These are phyloP conservation scores for Acleris cristana DNA, from an alignment of 2,888 invertebrate species.

Conservation along the genomic window DNA sequence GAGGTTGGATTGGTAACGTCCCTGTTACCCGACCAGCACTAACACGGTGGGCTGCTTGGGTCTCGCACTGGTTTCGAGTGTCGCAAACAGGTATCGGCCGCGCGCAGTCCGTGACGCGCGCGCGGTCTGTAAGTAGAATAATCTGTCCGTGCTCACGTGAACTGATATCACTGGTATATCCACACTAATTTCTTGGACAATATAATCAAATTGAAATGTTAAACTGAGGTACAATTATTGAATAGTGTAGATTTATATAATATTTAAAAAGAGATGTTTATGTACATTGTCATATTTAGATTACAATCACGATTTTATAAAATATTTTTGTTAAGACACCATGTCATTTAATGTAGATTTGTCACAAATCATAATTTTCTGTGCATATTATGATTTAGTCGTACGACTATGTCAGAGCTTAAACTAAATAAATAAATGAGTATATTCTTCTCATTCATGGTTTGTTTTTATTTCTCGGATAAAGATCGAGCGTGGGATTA, in stretches of 20 bases:
- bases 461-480: constrained; percentile 70
- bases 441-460: constrained; percentile 75
- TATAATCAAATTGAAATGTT: constrained; percentile 58
- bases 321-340: constrained; percentile 42
- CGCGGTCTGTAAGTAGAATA: constrained; percentile 43
- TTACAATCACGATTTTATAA: constrained; percentile 38
- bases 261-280: constrained; percentile 44
- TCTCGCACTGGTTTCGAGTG: constrained; percentile 45
- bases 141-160: constrained; percentile 45
- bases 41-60: constrained; percentile 54
- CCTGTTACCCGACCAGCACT: constrained; percentile 43
- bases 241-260: constrained; percentile 56
- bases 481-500: constrained; percentile 18
- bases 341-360: constrained; percentile 38
- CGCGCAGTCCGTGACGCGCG: neutral
- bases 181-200: constrained; percentile 58
- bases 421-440: constrained; percentile 70
- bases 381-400: constrained; percentile 58
- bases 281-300: constrained; percentile 43
- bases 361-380: constrained; percentile 51
- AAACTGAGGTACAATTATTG: constrained; percentile 66
- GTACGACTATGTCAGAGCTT: constrained; percentile 62
- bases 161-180: constrained; percentile 56
- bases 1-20: constrained; percentile 22
- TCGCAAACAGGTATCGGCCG: constrained; percentile 20